Conservation (phyloP, 2,888 invertebrate genomes). For the Platycheirus rosarum region DNA sequence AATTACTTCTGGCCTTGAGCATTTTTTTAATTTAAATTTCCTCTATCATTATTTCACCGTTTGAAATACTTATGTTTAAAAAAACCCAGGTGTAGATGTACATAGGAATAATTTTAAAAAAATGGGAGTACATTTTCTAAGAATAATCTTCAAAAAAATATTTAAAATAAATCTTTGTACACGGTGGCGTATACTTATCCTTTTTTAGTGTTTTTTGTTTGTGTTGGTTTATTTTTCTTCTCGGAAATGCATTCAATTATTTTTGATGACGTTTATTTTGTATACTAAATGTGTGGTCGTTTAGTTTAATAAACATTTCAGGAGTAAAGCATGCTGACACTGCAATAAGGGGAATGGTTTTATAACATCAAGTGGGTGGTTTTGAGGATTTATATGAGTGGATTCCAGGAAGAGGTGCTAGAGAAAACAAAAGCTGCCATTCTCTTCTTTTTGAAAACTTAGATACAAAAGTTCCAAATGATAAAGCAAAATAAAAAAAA, state of each 20-base stretch:
- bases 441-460: too few relatives aligned
- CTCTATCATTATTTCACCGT: slow-evolving; percentile 9
- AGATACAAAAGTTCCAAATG: too few relatives aligned
- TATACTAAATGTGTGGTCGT: not conserved
- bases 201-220: not conserved
- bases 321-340: not conserved
- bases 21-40: slow-evolving; percentile 24
- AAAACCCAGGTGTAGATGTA: not conserved
- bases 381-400: too few relatives aligned
- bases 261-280: not conserved
- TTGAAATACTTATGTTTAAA: too few relatives aligned
- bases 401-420: too few relatives aligned
- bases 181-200: not conserved
- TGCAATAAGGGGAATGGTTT: slow-evolving; percentile 1
- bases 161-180: not conserved
- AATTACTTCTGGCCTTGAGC: slow-evolving; percentile 55
- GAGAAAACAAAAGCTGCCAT: too few relatives aligned
- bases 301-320: slow-evolving; percentile 6
- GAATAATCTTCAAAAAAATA: slow-evolving; percentile 37
- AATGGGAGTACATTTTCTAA: slow-evolving; percentile 39
- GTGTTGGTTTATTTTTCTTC: not conserved
- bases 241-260: not conserved
- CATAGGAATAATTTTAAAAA: not conserved
- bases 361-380: not conserved
- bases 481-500: too few relatives aligned